phyloP scores from a whole-genome alignment of 2,113 vertebrate genomes.

The Corythornis vintsioides region DNA sequence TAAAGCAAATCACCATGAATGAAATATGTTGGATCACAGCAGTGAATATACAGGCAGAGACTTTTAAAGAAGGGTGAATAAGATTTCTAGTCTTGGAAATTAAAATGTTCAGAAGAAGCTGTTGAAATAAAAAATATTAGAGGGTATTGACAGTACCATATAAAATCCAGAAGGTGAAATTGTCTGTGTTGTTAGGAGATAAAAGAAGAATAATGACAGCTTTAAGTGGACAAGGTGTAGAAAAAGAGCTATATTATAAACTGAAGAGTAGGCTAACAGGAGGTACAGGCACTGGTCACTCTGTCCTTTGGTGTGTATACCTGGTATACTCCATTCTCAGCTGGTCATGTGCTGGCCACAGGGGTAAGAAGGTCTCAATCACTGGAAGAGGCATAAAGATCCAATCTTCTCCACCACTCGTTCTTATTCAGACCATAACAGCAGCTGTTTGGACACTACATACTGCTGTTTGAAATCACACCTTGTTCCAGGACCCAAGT shows the following conservation, averaged over 20 bases:
- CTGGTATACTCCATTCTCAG: background rate
- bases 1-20: background rate
- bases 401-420: background rate
- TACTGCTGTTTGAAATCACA: background rate
- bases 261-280: background rate
- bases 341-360: background rate
- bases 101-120: constrained; percentile 34
- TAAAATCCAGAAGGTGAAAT: constrained; percentile 53
- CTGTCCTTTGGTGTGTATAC: background rate
- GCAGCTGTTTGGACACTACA: no score
- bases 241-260: background rate
- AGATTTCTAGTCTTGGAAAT: constrained; percentile 20
- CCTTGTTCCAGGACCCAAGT: background rate
- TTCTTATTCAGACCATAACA: background rate
- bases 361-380: background rate
- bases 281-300: background rate
- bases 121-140: constrained; percentile 51
- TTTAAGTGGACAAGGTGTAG: background rate
- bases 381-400: background rate
- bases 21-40: background rate
- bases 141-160: background rate
- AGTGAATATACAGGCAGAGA: background rate
- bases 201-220: constrained; percentile 28
- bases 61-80: constrained; percentile 17
- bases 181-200: constrained; percentile 32